Base-by-base conservation (phyloP, 2,797 vertebrate genomes). In the Acanthurus lineatus region DNA sequence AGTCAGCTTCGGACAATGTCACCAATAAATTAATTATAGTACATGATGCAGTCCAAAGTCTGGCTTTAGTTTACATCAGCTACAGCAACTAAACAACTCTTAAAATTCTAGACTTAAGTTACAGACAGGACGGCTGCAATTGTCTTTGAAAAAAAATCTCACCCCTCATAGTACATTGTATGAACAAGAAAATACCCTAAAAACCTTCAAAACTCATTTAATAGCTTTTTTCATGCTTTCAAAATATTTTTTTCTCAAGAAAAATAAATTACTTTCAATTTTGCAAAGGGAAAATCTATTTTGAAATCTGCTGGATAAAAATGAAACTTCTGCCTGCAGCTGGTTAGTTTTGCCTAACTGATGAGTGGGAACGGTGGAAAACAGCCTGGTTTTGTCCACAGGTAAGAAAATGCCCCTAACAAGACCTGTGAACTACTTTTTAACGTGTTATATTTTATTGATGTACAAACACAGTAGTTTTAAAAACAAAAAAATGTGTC, bases 21-120 rank as follows among this genome's bases (percentile, higher is more conserved):
- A 35, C 42, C 19, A 63, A 79, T 47, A 64, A 69, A 16, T 72
- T 76, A 59, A n/a, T 59, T 62, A 64, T 0, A 12, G 32, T 3
- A 5, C 45, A 28, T 2, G 14, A 73, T 14, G 66, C 11, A 47
- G 68, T 19, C n/a, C 48, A 3, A 52, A 42, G 32, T 9, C 10
- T 38, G 61, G 32, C 42, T 53, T 9, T 75, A 53, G 49, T 22
- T 60, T 28, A 76, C 16, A 66, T 11, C 62, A 12, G 63, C 19
- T 35, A 45, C 69, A n/a, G n/a, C n/a, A n/a, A n/a, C 6, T 58
- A 10, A 14, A 38, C 4, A 17, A 44, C n/a, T 28, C 48, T 25
- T 15, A 35, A 35, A 58, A 15, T 38, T 10, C 7, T 9, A 52
- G 19, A 38, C 6, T 5, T 15, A 9, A 49, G 15, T 52, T 25